These are phyloP conservation scores for Neopelma chrysocephalum DNA, from an alignment of 2,797 vertebrate species.

Conservation along the genomic window DNA sequence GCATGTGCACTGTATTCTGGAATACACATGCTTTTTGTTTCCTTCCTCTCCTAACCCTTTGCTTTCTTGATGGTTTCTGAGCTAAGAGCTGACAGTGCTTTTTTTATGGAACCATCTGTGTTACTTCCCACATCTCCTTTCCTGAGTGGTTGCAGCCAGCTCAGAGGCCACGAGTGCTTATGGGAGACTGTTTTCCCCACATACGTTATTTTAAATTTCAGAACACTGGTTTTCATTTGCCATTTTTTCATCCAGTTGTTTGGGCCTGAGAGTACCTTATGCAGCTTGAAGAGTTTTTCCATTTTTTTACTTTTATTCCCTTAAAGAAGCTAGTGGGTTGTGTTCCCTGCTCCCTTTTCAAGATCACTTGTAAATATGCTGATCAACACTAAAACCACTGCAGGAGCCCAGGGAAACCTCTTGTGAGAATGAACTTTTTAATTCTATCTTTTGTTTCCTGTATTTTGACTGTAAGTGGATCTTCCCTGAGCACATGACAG, in stretches of 20 bases:
- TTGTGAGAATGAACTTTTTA: not conserved
- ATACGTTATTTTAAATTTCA: not conserved
- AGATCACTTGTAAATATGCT: not conserved
- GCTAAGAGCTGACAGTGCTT: not conserved
- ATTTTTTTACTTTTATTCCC: not conserved
- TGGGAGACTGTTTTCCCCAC: not conserved
- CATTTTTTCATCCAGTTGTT: not conserved
- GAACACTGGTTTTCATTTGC: not conserved
- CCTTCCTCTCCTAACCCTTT: not conserved
- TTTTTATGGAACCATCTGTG: not conserved
- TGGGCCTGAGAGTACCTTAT: not conserved
- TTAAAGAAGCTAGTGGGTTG: not conserved
- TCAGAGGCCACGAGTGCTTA: not conserved
- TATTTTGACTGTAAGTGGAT: not conserved
- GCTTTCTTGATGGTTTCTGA: not conserved
- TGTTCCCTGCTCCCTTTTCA: not conserved
- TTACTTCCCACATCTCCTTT: not conserved
- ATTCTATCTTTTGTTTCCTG: not conserved
- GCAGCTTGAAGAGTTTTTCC: not conserved
- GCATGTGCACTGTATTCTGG: rapidly evolving
- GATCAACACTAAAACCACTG: not conserved
- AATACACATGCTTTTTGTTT: not conserved
- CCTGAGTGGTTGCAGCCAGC: not conserved
- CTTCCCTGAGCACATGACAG: not conserved
- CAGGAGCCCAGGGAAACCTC: not conserved